Percentiles rank a stretch among this genome's conserved stretches.
These are phyloP conservation scores for Spatulosminthurus flaviceps DNA, from an alignment of 2,888 invertebrate genomes.

Conservation along the genomic window DNA sequence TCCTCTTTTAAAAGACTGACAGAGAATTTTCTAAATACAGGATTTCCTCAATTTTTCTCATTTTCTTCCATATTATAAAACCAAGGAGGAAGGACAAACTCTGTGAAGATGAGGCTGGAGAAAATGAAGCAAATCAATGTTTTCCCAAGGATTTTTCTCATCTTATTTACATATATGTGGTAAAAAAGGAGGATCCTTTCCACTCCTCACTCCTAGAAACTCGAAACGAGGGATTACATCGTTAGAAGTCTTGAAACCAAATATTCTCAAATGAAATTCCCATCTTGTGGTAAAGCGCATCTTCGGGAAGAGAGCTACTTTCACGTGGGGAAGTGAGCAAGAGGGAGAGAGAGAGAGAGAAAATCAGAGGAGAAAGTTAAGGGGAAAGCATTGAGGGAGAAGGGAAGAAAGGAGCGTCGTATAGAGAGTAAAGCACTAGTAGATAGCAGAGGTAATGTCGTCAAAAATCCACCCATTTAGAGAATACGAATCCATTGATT, in stretches of 20 bases:
- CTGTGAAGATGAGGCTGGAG: background rate
- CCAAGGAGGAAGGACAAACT: background rate
- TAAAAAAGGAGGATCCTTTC: too few species aligned
- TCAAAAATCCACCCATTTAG: conserved; percentile 1
- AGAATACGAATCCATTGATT: background rate
- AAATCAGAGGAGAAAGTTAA: background rate
- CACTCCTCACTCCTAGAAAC: background rate
- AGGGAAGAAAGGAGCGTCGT: background rate
- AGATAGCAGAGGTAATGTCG: background rate
- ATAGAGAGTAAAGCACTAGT: background rate
- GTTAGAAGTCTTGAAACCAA: conserved; percentile 3
- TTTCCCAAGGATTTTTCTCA: background rate
- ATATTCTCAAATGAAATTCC: conserved; percentile 10
- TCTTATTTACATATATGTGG: too few species aligned
- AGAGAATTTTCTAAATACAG: too few species aligned
- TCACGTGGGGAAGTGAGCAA: background rate
- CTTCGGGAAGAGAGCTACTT: too few species aligned
- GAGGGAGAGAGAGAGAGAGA: background rate
- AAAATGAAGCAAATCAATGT: conserved; percentile 14
- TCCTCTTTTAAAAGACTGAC: too few species aligned
- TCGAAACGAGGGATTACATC: conserved; percentile 4
- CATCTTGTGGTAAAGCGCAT: background rate
- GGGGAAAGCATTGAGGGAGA: background rate
- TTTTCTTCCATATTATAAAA: too few species aligned
- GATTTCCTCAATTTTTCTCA: too few species aligned